Conservation (phyloP, 1,140 invertebrate species). For the Drosophila orosa region DNA sequence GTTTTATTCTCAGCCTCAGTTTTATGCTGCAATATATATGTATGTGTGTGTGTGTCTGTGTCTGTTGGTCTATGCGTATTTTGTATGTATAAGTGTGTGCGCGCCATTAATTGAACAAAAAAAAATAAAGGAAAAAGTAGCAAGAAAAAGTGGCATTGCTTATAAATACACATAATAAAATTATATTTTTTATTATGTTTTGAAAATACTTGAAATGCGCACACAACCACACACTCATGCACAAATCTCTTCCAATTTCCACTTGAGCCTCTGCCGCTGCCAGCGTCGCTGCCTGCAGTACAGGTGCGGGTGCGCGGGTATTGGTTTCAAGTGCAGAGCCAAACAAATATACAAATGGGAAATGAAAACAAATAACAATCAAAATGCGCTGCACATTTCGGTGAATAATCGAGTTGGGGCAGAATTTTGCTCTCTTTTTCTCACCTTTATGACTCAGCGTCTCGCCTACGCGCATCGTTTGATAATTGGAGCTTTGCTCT, state of each 20-base stretch:
- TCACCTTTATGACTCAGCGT: constrained; percentile 63
- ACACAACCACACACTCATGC: constrained; percentile 6
- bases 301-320: constrained; percentile 34
- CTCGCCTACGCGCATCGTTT: constrained; percentile 33
- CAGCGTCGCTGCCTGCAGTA: constrained; percentile 14
- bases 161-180: constrained; percentile 80
- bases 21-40: constrained; percentile 72
- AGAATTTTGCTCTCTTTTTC: constrained; percentile 40
- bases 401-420: constrained; percentile 65
- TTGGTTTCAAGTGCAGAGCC: constrained; percentile 5
- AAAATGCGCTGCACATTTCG: constrained; percentile 32
- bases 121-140: constrained; percentile 36
- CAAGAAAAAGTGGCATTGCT: constrained; percentile 62
- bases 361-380: constrained; percentile 31
- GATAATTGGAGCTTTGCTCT: constrained; percentile 32
- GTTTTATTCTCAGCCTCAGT: constrained; percentile 66
- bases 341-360: constrained; percentile 8
- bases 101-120: constrained; percentile 77
- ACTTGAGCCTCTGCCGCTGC: constrained; percentile 53
- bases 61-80: constrained; percentile 8
- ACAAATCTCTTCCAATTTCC: constrained; percentile 52
- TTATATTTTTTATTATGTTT: constrained; percentile 76
- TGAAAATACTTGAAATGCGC: constrained; percentile 76
- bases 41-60: constrained; percentile 26
- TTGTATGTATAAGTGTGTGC: constrained; percentile 63